These are phyloP conservation scores for Eclectus roratus DNA, from an alignment of 2,113 vertebrate species.

Conservation along the genomic window DNA sequence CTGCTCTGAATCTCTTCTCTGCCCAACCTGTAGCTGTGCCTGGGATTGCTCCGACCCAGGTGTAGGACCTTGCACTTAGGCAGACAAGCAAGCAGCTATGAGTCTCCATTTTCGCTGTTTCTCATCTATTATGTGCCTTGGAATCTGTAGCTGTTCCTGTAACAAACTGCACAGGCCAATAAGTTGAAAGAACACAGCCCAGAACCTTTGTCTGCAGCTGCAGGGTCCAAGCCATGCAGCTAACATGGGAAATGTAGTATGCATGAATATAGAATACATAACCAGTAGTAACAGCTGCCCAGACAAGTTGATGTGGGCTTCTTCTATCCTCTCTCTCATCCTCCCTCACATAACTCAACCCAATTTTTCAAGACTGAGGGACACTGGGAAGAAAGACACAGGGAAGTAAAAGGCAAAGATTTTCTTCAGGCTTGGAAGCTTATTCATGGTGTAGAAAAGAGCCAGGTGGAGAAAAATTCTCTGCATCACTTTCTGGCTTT, in stretches of 20 bases:
- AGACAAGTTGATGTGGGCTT: conserved; percentile 38
- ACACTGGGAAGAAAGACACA: not conserved
- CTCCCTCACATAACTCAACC: not conserved
- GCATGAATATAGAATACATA: conserved; percentile 38
- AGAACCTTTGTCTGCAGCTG: not conserved
- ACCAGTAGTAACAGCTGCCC: conserved; percentile 58
- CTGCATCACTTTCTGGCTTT: not conserved
- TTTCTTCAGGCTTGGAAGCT: not conserved
- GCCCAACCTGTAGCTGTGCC: too few relatives aligned
- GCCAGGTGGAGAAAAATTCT: not conserved
- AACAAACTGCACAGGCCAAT: not conserved
- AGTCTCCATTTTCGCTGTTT: not conserved
- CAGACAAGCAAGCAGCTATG: not conserved
- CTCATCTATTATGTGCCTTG: not conserved
- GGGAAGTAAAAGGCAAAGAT: not conserved
- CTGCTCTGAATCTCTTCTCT: too few relatives aligned
- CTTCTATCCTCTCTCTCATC: conserved; percentile 23
- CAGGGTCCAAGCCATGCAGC: conserved; percentile 28
- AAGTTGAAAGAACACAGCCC: conserved; percentile 1
- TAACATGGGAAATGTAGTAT: conserved; percentile 50
- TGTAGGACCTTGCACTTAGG: too few relatives aligned
- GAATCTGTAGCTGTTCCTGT: not conserved
- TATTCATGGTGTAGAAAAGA: not conserved
- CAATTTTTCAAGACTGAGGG: not conserved
- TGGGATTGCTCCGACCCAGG: too few relatives aligned